Base-by-base conservation (phyloP, 2,113 vertebrate genomes). In the Herpetotheres cachinnans region DNA sequence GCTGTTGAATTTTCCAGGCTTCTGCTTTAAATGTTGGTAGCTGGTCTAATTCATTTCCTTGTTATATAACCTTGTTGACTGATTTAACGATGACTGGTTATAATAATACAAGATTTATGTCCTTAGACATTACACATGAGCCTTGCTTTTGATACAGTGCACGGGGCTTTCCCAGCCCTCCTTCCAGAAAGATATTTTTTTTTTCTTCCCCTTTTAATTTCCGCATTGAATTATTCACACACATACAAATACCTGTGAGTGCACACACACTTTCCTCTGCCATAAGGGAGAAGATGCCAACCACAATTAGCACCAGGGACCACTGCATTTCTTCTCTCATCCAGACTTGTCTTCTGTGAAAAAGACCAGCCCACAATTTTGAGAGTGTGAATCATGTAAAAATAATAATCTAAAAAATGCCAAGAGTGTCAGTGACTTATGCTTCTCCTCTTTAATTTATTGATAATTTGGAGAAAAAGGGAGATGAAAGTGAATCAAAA, bases 61-160 rank as follows among this genome's bases (percentile, higher is more conserved):
- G 82, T 93, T 89, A 79, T 29, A 62, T 7, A 46, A 36, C 17
- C 32, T 82, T 49, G 58, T 44, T 95, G 93, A 85, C 50, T 88
- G 92, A 89, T 92, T 92, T 90, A 93, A 87, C 55, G 38, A 90
- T 81, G 79, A 18, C 38, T 79, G 86, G 22, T 84, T 84, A 73
- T 54, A 97, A 95, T 90, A 90, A 86, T 63, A 65, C 80, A 93
- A 93, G 77, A 95, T 93, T 91, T 89, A 95, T 82, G 76, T 65
- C 69, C 69, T 90, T 47, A 92, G 30, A 86, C 50, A 82, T 95
- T 74, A 70, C 32, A 65, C 44, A 52, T 0, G 25, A 83, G 52
- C 2, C 3, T 36, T 42, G 72, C 52, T 86, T 89, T 76, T 30
- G 84, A 90, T 55, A 34, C 16, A 50, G 42, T 61, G 36, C 86